phyloP scores from a whole-genome alignment of 2,113 vertebrate genomes.

The Bos taurus region DNA sequence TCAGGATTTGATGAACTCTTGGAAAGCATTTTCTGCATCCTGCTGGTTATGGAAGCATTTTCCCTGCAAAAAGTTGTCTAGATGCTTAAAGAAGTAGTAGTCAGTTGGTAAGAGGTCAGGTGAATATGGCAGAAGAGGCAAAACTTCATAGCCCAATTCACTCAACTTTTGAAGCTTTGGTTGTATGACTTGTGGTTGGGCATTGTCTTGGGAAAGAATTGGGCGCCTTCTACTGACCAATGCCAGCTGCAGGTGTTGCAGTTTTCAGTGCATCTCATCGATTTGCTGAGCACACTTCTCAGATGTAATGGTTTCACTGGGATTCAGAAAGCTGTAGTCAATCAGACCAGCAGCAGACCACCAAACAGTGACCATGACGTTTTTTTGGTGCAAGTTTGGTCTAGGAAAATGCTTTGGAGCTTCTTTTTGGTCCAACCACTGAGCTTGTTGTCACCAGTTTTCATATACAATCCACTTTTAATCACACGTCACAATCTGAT shows the following conservation, averaged over 20 bases:
- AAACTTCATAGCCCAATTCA: background rate
- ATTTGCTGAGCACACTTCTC: background rate
- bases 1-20: background rate
- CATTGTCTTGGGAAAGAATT: background rate
- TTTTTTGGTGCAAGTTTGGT: background rate
- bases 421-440: background rate
- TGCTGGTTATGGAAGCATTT: background rate
- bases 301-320: background rate
- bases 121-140: background rate
- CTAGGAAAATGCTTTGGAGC: background rate
- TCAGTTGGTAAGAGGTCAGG: background rate
- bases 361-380: background rate
- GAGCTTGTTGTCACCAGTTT: background rate
- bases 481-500: background rate
- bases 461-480: background rate
- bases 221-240: background rate
- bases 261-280: background rate
- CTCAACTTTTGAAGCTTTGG: background rate
- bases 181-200: background rate
- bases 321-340: background rate
- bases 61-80: background rate
- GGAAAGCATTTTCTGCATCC: background rate
- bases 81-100: background rate
- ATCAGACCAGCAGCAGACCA: background rate
- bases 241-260: background rate